These are phyloP conservation scores for Catotricha subobsoleta DNA, from an alignment of 2,888 invertebrate species.

Conservation along the genomic window DNA sequence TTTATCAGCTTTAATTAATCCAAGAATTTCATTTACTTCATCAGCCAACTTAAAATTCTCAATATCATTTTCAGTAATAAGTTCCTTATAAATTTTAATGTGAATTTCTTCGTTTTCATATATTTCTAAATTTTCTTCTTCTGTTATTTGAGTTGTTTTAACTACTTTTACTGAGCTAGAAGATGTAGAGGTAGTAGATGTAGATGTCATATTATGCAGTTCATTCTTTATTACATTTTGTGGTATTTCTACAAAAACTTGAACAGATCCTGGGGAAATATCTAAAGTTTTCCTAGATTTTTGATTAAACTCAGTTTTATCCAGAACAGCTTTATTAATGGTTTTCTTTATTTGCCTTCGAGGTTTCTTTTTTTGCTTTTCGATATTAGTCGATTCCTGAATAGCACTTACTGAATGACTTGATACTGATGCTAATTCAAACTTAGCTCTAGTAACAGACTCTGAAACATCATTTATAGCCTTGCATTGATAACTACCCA, in stretches of 20 bases:
- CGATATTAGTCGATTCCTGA: slow-evolving; percentile 20
- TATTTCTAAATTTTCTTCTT: slow-evolving; percentile 23
- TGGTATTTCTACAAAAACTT: background rate
- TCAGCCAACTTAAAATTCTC: slow-evolving; percentile 43
- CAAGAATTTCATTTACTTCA: slow-evolving; percentile 57
- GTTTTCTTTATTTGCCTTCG: no score
- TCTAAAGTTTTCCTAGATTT: no score
- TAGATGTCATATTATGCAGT: slow-evolving; percentile 8
- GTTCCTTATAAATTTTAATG: slow-evolving; percentile 23
- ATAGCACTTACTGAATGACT: background rate
- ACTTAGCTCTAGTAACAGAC: slow-evolving; percentile 57
- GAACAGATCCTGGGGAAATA: slow-evolving; percentile 16
- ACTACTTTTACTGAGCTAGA: background rate
- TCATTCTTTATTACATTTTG: background rate
- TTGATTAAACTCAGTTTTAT: no score
- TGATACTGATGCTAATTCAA: slow-evolving; percentile 41
- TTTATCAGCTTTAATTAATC: slow-evolving; percentile 54
- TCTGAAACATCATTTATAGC: slow-evolving; percentile 72
- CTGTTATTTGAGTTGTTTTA: slow-evolving; percentile 15
- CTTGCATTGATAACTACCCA: slow-evolving; percentile 67
- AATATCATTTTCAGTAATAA: slow-evolving; percentile 32
- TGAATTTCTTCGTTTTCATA: slow-evolving; percentile 33
- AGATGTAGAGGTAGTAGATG: slow-evolving; percentile 5
- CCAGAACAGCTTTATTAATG: no score
- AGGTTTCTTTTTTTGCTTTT: no score